Evolutionary conservation across 1,140 invertebrate genomes (phyloP).

Genomic region (Leptoteleia sp.): DNA sequence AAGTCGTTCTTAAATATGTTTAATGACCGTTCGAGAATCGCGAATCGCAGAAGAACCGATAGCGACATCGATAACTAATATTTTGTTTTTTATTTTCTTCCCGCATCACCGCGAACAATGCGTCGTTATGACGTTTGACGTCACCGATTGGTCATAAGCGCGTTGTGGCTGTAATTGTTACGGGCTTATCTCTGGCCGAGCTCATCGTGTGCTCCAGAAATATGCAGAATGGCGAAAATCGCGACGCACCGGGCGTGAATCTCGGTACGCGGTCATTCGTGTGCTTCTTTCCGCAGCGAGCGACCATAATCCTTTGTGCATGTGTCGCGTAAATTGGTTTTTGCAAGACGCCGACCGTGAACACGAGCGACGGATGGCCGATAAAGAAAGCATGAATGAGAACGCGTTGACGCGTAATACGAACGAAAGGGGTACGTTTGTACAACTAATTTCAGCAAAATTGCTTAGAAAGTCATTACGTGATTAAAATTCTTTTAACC

Average conservation of each 20-base stretch:
- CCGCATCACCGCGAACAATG: constrained; percentile 2
- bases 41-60: no score
- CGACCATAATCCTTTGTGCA: constrained; percentile 64
- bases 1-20: no score
- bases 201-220: constrained; percentile 52
- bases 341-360: constrained; percentile 65
- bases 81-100: no score
- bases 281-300: constrained; percentile 59
- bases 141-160: constrained; percentile 29
- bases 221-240: constrained; percentile 57
- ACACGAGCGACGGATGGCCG: constrained; percentile 51
- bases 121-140: constrained; percentile 25
- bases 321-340: constrained; percentile 61
- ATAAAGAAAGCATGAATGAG: constrained; percentile 67
- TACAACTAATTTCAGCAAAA: constrained; percentile 37
- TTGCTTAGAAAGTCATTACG: constrained; percentile 19
- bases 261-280: constrained; percentile 61
- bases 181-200: constrained; percentile 36
- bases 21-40: no score
- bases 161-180: constrained; percentile 35
- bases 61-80: no score
- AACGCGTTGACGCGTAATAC: constrained; percentile 62
- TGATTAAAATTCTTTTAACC: constrained; percentile 1
- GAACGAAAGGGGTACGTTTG: constrained; percentile 53
- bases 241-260: constrained; percentile 61